A percentile compares a stretch with the other conserved stretches of the same genome.
phyloP scores from a whole-genome alignment of 1,140 invertebrate species.

The Diploscapter pachys region DNA sequence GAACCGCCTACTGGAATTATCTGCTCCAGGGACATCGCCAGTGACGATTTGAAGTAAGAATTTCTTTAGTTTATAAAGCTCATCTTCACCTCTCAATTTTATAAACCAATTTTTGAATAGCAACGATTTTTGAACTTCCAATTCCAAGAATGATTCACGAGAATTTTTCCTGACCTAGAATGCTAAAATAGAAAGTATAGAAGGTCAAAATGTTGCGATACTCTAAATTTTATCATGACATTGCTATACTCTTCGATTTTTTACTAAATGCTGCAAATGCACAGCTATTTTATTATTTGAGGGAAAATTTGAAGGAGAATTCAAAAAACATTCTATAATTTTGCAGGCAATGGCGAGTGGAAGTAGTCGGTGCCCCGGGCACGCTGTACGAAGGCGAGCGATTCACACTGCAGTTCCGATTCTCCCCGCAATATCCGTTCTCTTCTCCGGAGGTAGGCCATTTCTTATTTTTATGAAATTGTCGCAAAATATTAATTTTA shows the following conservation, averaged over 20 bases:
- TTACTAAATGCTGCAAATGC: not conserved
- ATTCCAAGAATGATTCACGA: not conserved
- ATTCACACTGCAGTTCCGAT: conserved; percentile 91
- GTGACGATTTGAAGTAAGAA: conserved; percentile 22
- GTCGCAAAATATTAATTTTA: not conserved
- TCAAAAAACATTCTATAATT: not conserved
- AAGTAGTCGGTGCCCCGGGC: conserved; percentile 82
- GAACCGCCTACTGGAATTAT: conserved; percentile 32
- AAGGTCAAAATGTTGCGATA: too few species aligned
- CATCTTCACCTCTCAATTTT: conserved; percentile 1
- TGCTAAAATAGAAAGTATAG: too few species aligned
- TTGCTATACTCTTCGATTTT: not conserved
- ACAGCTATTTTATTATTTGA: conserved; percentile 9
- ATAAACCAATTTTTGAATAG: not conserved
- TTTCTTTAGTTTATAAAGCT: not conserved
- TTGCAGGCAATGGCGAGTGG: conserved; percentile 26
- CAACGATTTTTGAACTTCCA: not conserved
- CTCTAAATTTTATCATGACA: not conserved
- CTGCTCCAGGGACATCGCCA: conserved; percentile 8
- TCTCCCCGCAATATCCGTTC: conserved; percentile 93
- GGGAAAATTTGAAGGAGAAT: too few species aligned
- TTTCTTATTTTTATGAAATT: conserved; percentile 1
- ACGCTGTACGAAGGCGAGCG: conserved; percentile 91
- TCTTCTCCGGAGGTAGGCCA: conserved; percentile 81
- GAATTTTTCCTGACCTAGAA: not conserved